Base-by-base conservation (phyloP, 2,888 invertebrate species). In the Stenodema calcarata region DNA sequence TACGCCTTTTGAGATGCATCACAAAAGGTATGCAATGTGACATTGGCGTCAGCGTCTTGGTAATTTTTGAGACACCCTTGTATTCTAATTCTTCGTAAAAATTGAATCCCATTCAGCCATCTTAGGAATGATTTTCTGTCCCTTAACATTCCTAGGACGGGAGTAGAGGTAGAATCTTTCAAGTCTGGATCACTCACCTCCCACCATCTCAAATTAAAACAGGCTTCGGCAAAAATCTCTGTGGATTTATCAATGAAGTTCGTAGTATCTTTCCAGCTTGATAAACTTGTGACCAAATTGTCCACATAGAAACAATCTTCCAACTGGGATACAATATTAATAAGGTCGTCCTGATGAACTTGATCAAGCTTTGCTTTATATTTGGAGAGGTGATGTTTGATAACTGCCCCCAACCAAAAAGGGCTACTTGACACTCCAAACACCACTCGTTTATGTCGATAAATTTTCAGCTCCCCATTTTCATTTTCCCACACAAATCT, bases 371-470 rank as follows among this genome's bases (percentile, higher is more conserved):
- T 54, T 18, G 23, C 41, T 18, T n/a, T 30, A 16, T 4, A 30
- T 6, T 30, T 23, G 11, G 16, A 27, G 16, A 82, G 18, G 18
- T 83, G 83, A 28, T 70, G 35, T 1, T 70, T 69, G 16, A 83
- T 30, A 3, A 76, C 76, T 30, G 87, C 87, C 18, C 70, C 84
- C 18, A 87, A 44, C 16, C 86, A 23, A 28, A 86, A 87, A 16
- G 87, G 85, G 28, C 84, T 69, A 70, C 83, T 27, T 1, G 76
- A 50, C 18, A 85, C 76, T 16, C 84, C 87, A 85, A 87, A 87
- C 14, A 87, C 87, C 14, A 87, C 85, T 78, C 87, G 23, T 12
- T 35, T 35, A 41, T 87, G 87, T 23, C 70, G 41, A 23, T 47
- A 62, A 14, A 30, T 42, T 23, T 12, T 42, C 42, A 30, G 50